Evolutionary conservation across 2,888 invertebrate species (phyloP).

Genomic region (Trissonchulus latispiculum): DNA sequence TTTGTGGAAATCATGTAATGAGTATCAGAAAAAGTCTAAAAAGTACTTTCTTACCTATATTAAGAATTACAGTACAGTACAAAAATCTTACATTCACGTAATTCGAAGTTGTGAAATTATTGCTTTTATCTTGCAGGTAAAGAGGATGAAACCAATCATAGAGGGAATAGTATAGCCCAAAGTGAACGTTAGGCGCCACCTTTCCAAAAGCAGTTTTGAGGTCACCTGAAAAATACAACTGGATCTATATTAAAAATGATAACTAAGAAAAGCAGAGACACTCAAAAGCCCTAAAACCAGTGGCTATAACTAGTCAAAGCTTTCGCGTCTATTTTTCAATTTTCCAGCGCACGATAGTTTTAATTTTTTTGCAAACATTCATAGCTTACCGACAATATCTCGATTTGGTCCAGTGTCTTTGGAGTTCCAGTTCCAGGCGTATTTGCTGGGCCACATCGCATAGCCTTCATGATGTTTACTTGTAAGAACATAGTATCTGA

Average conservation of each 20-base stretch:
- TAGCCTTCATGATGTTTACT: constrained; percentile 82
- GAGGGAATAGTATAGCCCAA: constrained; percentile 47
- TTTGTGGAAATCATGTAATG: no score
- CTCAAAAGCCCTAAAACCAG: no score
- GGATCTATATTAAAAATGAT: no score
- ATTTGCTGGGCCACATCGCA: constrained; percentile 68
- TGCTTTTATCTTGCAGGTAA: constrained; percentile 50
- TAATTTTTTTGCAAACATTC: no score
- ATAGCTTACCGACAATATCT: constrained; percentile 68
- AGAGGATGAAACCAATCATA: constrained; percentile 49
- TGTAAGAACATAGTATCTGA: constrained; percentile 67
- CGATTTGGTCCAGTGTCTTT: constrained; percentile 64
- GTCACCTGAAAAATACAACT: constrained; percentile 18
- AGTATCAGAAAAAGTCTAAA: no score
- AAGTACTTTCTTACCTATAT: no score
- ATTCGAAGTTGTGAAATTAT: constrained; percentile 55
- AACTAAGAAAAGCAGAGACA: no score
- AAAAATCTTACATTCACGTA: constrained; percentile 54
- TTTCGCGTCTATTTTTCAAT: no score
- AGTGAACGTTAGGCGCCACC: constrained; percentile 48
- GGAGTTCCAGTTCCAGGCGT: constrained; percentile 73
- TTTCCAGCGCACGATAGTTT: no score
- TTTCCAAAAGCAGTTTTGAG: constrained; percentile 8
- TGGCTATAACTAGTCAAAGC: no score
- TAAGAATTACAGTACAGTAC: no score